Percentiles rank a stretch among this genome's conserved stretches.
Conservation (phyloP, 2,888 invertebrate species). For the Leptothorax acervorum region DNA sequence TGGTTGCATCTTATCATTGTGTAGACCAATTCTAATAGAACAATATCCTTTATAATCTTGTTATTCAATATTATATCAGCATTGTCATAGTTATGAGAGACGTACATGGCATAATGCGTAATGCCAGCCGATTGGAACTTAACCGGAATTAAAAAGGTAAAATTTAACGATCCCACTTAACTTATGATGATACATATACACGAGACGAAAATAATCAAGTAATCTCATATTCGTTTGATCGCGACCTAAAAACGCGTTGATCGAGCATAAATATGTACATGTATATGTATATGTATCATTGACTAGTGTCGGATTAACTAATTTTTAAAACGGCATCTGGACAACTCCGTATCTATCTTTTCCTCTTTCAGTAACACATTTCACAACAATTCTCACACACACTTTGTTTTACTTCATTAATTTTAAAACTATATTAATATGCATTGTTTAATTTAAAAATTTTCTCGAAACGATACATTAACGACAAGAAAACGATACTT, state of each 20-base stretch:
- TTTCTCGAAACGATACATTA: background rate
- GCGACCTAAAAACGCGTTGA: background rate
- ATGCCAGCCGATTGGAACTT: background rate
- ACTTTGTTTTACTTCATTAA: background rate
- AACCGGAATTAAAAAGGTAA: background rate
- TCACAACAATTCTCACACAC: background rate
- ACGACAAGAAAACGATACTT: background rate
- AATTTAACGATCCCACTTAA: background rate
- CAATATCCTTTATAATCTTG: background rate
- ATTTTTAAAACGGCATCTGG: background rate
- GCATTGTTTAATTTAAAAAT: background rate
- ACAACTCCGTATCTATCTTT: background rate
- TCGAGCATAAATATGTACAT: background rate
- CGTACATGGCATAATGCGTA: background rate
- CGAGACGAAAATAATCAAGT: background rate
- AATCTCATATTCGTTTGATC: background rate
- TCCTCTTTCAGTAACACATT: background rate
- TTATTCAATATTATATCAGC: background rate
- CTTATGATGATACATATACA: background rate
- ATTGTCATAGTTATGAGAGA: background rate
- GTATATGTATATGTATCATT: background rate
- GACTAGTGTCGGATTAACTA: conserved; percentile 1
- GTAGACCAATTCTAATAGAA: background rate
- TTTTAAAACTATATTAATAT: background rate
- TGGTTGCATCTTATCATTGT: background rate